phyloP scores from a whole-genome alignment of 1,140 invertebrate genomes.

The Bombus picipes region DNA sequence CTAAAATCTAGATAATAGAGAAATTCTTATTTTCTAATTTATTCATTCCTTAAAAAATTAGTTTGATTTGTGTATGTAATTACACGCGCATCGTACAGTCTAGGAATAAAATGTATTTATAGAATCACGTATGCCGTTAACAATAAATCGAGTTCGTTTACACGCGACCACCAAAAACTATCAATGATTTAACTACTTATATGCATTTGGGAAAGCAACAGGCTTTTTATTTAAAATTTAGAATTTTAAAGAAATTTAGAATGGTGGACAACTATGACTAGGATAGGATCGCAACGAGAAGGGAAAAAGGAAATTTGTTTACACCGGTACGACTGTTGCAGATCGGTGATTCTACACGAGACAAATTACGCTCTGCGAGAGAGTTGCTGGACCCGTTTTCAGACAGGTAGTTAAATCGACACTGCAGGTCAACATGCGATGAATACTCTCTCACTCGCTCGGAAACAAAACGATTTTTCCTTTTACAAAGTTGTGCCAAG shows the following conservation, averaged over 20 bases:
- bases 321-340: not conserved
- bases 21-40: not conserved
- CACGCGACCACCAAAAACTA: not conserved
- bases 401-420: conserved; percentile 43
- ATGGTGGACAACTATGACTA: not conserved
- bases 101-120: not conserved
- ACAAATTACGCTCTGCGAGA: conserved; percentile 27
- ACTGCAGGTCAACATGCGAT: not conserved
- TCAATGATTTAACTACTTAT: conserved; percentile 22
- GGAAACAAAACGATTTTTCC: not conserved
- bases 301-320: conserved; percentile 1
- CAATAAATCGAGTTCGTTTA: not conserved
- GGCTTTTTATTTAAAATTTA: not conserved
- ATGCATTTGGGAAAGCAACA: not conserved
- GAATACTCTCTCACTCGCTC: not conserved
- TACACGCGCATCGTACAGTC: too few relatives aligned
- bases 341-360: conserved; percentile 4
- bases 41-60: not conserved
- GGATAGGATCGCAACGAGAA: not conserved
- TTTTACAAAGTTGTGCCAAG: conserved; percentile 25
- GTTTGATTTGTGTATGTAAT: not conserved
- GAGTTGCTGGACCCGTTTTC: conserved; percentile 41
- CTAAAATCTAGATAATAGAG: not conserved
- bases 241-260: not conserved
- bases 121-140: not conserved